Base-by-base conservation (phyloP, 2,888 invertebrate genomes). In the Amiota communis region DNA sequence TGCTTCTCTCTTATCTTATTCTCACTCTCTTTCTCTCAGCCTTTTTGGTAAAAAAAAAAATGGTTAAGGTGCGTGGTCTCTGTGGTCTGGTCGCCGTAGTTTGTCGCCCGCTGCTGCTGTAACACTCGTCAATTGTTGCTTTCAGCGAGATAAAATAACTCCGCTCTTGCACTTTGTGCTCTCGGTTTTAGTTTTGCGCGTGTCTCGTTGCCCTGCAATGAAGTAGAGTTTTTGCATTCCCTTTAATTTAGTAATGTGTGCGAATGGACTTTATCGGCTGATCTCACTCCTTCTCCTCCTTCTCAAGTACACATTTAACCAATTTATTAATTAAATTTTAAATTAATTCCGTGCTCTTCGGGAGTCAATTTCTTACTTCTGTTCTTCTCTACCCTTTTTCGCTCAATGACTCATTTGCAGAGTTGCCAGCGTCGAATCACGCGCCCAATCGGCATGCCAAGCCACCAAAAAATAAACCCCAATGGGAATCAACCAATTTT, bases 71-170 rank as follows among this genome's bases (percentile, higher is more conserved):
- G 79, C 80, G 77, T 83, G 79, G 75, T 74, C 74, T 69, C 3
- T 23, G 23, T 23, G 3, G 23, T 23, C 3, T 36, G 36, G 36
- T 36, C 36, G 36, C 36, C 36, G 36, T 36, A 36, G 3, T 2
- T n/a, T 36, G 36, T 36, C 36, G 36, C 36, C 61, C 71, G 74
- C 23, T 23, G 23, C 72, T 77, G 78, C 74, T 74, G 76, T 72
- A 75, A 75, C 76, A 78, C 74, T 74, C 73, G 76, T 77, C 74
- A 69, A 56, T 71, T 72, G 65, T 76, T 81, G 84, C 81, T 81
- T 84, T 79, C 73, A 63, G 15, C 64, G 23, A 67, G 65, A 65
- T 65, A 65, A 67, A 67, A 67, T 17, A 67, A 67, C 51, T 49
- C 47, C 13, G 67, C 20, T 63, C 67, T 49, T 67, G 67, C 67